Base-by-base conservation (phyloP, 2,797 vertebrate genomes). In the Gymnoscopelus braueri region DNA sequence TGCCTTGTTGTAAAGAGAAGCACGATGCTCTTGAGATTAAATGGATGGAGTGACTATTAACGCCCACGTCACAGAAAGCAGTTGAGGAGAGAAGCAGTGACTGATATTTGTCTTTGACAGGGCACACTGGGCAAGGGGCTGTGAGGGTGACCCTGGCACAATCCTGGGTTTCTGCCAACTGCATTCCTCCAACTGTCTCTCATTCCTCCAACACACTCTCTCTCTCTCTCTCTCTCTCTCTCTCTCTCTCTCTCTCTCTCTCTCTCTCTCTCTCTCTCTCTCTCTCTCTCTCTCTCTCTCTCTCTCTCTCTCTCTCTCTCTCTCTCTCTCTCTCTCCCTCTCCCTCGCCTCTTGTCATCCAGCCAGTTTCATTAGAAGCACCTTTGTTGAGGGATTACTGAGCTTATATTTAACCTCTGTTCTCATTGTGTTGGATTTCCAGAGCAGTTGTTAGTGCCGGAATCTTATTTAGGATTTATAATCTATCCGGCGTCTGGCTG, bases 321-420 rank as follows among this genome's bases (percentile, higher is more conserved):
- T 56, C 19, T 56, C 15, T 56, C 54, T 55, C 54, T n/a, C 52
- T n/a, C 52, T 13, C 29, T 59, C 12, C 39, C 3, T 14, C 29
- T 52, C 48, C 53, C 68, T 77, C 59, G 6, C 64, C 76, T 59
- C 60, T 69, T 51, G 19, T 64, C 54, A 24, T 72, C 11, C 71
- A 64, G 47, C 35, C 73, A 74, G 68, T 81, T 78, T 77, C 66
- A 71, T 81, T 83, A 78, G 81, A 66, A 64, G 75, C 44, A 78
- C 77, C 78, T 83, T 87, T 88, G 82, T 86, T 84, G 66, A 74
- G 69, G 83, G 79, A 85, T 88, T 86, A 82, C 66, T 64, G 26
- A 66, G 79, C 84, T 81, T 89, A 89, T 85, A 88, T 90, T 86
- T 91, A 89, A 83, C 83, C 69, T 76, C 55, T 74, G 77, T 56